Conservation (phyloP, 2,888 invertebrate genomes). For the Amaurobius ferox region DNA sequence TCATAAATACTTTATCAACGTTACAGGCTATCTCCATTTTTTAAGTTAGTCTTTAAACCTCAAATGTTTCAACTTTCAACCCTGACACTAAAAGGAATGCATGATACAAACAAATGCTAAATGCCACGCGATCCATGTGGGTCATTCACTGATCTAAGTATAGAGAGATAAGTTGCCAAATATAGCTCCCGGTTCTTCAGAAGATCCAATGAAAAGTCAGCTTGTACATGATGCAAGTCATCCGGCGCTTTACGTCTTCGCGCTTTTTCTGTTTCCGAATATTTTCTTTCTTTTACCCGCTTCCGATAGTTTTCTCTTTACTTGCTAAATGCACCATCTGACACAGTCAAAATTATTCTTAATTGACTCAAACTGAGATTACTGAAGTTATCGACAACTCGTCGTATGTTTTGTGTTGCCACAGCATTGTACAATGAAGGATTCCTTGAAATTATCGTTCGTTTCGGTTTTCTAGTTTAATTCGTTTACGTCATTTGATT, state of each 20-base stretch:
- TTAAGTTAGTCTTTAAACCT: too few species aligned
- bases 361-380: neutral
- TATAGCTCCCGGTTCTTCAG: neutral
- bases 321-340: neutral
- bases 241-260: constrained; percentile 26
- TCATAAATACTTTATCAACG: too few species aligned
- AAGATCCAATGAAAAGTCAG: constrained; percentile 10
- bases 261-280: neutral
- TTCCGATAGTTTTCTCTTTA: neutral
- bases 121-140: neutral
- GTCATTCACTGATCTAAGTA: constrained; percentile 1
- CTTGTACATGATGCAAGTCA: constrained; percentile 44
- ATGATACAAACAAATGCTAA: too few species aligned
- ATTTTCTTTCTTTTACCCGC: neutral
- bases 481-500: too few species aligned
- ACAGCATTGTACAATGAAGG: too few species aligned
- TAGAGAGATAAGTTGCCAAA: constrained; percentile 47
- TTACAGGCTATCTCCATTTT: too few species aligned
- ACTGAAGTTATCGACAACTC: too few species aligned
- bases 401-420: too few species aligned
- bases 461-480: too few species aligned
- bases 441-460: too few species aligned
- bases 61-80: too few species aligned
- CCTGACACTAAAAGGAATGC: too few species aligned
- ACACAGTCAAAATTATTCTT: neutral